Base-by-base conservation (phyloP, 2,888 invertebrate genomes). In the Rutpela maculata region DNA sequence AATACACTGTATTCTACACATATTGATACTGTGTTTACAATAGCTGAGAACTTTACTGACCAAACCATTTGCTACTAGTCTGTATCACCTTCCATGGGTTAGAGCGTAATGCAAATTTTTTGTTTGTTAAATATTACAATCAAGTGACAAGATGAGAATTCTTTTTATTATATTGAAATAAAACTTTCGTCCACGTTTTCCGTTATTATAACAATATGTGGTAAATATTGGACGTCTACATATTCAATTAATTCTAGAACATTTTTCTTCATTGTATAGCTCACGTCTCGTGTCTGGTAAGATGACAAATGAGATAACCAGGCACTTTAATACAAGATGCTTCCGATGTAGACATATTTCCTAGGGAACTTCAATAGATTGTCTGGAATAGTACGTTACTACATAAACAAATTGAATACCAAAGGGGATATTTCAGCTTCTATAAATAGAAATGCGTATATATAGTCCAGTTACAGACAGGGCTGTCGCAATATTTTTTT, bases 251-350 rank as follows among this genome's bases (percentile, higher is more conserved):
- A 62, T 35, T n/a, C 62, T n/a, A 11, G 31, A 26, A n/a, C 22
- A 60, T 62, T 62, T 62, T 31, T n/a, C 31, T 22, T 62, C 17
- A 35, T 62, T 35, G 31, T 26, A 26, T 18, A 17, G 10, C 15
- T 43, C 65, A 18, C 43, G 19, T 65, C 43, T 65, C 65, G 10
- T 43, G 43, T 19, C 38, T 65, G 10, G 17, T 35, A 26, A 31
- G 35, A 43, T 65, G 43, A 65, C 65, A 65, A 65, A 65, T 65
- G 65, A 43, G 43, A 43, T 43, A 65, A 65, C 43, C 65, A 65
- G 65, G 43, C 65, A 65, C 65, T 38, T 65, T 65, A 65, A 65
- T 31, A 65, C 43, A 43, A 65, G 43, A 65, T 18, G 65, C 43
- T 65, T 65, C 43, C 65, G 18, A 19, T 65, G 43, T 10, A n/a